A percentile compares a stretch with the other conserved stretches of the same genome.
These are phyloP conservation scores for Hetaerina americana DNA, from an alignment of 1,140 invertebrate species.

Conservation along the genomic window DNA sequence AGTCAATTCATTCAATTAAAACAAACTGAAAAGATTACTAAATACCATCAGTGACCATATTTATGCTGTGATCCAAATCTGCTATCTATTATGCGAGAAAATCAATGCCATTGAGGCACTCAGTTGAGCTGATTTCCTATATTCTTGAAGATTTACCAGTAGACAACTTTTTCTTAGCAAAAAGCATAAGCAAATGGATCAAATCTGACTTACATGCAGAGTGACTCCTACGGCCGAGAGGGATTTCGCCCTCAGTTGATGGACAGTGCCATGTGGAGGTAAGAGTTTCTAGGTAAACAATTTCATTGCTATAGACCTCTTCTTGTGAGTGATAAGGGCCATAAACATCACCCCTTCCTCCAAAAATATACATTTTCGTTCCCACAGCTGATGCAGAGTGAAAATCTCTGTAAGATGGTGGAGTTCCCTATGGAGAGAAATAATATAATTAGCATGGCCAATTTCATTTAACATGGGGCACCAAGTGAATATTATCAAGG, in stretches of 20 bases:
- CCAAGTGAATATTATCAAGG: no score
- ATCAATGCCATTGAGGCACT: no score
- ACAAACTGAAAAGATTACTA: no score
- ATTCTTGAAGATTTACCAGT: no score
- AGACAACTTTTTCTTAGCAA: no score
- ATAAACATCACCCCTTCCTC: conserved; percentile 58
- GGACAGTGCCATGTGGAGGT: conserved; percentile 53
- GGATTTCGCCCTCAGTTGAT: conserved; percentile 37
- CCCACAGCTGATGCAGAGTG: conserved; percentile 65
- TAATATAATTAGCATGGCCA: not conserved
- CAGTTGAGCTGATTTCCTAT: no score
- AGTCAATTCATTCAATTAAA: no score
- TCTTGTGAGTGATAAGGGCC: conserved; percentile 47
- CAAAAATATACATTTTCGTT: conserved; percentile 72
- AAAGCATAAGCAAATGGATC: not conserved
- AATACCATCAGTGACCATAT: no score
- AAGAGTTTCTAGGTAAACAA: conserved; percentile 61
- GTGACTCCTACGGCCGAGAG: conserved; percentile 65
- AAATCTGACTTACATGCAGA: conserved; percentile 59
- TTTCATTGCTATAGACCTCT: conserved; percentile 63
- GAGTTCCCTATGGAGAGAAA: conserved; percentile 28
- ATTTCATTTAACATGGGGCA: no score
- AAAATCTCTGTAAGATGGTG: conserved; percentile 70
- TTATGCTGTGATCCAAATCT: no score
- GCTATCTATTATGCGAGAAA: no score